A percentile compares a stretch with the other conserved stretches of the same genome.
These are phyloP conservation scores for Vombatus ursinus DNA, from an alignment of 2,113 vertebrate genomes.

Conservation along the genomic window DNA sequence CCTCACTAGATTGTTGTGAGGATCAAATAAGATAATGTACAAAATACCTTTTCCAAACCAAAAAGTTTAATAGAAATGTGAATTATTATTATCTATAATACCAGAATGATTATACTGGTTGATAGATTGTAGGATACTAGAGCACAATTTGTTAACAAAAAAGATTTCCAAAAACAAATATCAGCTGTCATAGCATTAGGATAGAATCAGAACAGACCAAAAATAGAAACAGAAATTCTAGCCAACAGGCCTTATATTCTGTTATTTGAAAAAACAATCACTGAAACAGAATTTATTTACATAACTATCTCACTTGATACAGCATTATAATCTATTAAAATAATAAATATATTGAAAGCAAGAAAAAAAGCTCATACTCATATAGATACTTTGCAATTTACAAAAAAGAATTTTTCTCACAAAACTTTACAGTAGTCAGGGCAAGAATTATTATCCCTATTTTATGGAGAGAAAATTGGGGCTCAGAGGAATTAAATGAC, in stretches of 20 bases:
- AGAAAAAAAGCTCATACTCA: neutral
- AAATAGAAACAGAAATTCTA: neutral
- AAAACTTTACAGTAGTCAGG: neutral
- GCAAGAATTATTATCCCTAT: neutral
- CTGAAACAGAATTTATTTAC: neutral
- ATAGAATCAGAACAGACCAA: neutral
- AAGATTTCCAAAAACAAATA: neutral
- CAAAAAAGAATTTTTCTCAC: neutral
- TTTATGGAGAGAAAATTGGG: neutral
- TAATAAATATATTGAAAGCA: neutral
- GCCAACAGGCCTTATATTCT: neutral
- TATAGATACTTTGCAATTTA: neutral
- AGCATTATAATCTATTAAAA: neutral
- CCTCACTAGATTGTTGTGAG: neutral
- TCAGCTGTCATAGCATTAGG: neutral
- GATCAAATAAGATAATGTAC: neutral
- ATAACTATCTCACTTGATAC: neutral
- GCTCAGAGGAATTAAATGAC: neutral
- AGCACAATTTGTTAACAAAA: neutral
- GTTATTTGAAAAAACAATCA: neutral
- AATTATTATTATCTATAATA: neutral
- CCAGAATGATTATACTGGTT: neutral
- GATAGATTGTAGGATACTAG: neutral
- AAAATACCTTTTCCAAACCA: neutral
- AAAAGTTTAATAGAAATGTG: neutral